Base-by-base conservation (phyloP, 37 sponge, comb jelly and placozoan species). In the Chondrilla cf. caribensis region DNA sequence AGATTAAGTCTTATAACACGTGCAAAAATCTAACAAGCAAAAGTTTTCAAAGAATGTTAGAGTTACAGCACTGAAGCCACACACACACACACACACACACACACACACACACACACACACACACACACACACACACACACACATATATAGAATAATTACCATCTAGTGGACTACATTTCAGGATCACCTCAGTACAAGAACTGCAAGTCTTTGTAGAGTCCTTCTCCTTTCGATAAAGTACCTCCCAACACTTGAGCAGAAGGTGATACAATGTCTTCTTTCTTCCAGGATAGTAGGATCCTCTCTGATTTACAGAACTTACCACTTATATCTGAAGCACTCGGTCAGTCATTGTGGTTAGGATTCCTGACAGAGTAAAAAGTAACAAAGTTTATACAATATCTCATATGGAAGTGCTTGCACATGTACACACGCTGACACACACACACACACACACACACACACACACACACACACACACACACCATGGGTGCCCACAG, bases 41-140 rank as follows among this genome's bases (percentile, higher is more conserved):
- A n/a, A n/a, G n/a, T n/a, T n/a, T n/a, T n/a, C n/a, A n/a, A n/a
- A n/a, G n/a, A n/a, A n/a, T n/a, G n/a, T n/a, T n/a, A n/a, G n/a
- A n/a, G n/a, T 21, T 26, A 60, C 64, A 6, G 5, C 24, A 22
- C 24, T 7, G 15, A 7, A 15, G 28, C 6, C 22, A 15, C 22
- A 15, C 64, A 60, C 64, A 60, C 64, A 60, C 64, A 60, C 64
- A 60, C 22, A 28, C 28, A 22, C 29, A 60, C 64, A 22, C 64
- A 28, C 64, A 22, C 64, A 60, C 64, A 60, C 64, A 60, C 64
- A 60, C 64, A 60, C 64, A 60, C 64, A 60, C 64, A 60, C 64
- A 60, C 64, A 60, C 64, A 60, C 64, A 60, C 64, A 15, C 64
- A 60, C 64, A 60, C 64, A 60, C 64, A 60, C 64, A 60, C 64